Conservation (phyloP, 1,140 invertebrate genomes). For the Aphelinus atriplicis region DNA sequence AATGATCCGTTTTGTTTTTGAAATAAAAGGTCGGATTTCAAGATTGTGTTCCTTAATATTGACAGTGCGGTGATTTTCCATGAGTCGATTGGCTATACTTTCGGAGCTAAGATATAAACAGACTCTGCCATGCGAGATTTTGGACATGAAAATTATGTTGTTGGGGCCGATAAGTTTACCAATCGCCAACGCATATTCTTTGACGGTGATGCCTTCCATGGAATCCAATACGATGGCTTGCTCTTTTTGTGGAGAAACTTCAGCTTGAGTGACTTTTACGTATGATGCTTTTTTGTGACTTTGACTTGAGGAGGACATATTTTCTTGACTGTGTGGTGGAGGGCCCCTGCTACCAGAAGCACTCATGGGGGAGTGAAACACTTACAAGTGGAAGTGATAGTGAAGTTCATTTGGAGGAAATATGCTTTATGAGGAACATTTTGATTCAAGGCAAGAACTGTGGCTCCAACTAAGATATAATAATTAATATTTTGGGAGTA, state of each 20-base stretch:
- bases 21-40: conserved; percentile 33
- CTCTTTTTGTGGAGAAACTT: conserved; percentile 25
- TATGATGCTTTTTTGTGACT: no score
- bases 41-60: neutral
- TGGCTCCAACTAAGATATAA: no score
- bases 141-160: conserved; percentile 33
- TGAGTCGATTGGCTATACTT: conserved; percentile 28
- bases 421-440: no score
- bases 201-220: conserved; percentile 16
- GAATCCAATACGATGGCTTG: conserved; percentile 38
- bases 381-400: no score
- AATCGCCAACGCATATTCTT: conserved; percentile 35
- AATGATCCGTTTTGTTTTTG: conserved; percentile 39
- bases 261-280: no score
- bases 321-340: no score
- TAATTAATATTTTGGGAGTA: no score
- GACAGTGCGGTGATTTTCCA: conserved; percentile 28
- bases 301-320: no score
- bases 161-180: conserved; percentile 15
- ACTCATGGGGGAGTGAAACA: no score
- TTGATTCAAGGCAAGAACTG: no score
- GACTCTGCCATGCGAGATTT: conserved; percentile 37
- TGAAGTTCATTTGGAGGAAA: no score
- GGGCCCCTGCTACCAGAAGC: no score
- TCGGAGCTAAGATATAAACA: conserved; percentile 26